Conservation (phyloP, 2,113 vertebrate species). For the Genyomyrus donnyi region DNA sequence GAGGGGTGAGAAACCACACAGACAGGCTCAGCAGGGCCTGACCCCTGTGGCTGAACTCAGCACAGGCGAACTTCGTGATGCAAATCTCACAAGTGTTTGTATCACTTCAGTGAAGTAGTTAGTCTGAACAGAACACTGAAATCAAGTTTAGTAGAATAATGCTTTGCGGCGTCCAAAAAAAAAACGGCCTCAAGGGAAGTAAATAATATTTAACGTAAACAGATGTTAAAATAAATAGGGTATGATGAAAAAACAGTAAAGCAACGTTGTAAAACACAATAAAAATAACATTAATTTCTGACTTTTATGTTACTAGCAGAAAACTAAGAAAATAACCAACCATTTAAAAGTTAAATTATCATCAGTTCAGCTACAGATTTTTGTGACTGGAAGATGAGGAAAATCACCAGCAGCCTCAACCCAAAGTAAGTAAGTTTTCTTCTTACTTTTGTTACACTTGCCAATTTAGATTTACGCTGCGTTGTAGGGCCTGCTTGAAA, state of each 20-base stretch:
- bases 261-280: not conserved
- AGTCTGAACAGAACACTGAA: not conserved
- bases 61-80: not conserved
- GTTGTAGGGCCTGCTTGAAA: slow-evolving; percentile 57
- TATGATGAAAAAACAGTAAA: not conserved
- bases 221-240: not conserved
- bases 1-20: not conserved
- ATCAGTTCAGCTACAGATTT: not conserved
- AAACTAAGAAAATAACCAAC: not conserved
- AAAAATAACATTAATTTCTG: not conserved
- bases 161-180: not conserved
- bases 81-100: not conserved
- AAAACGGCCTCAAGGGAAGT: not conserved
- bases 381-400: not conserved
- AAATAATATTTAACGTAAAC: not conserved
- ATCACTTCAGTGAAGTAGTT: not conserved
- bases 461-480: slow-evolving; percentile 62
- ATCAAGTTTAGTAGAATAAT: not conserved
- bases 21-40: not conserved
- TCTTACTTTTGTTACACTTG: slow-evolving; percentile 64
- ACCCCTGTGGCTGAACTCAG: not conserved
- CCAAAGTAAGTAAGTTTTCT: slow-evolving; percentile 49
- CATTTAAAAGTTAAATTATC: not conserved
- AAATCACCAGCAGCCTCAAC: not conserved
- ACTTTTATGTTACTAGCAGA: not conserved